phyloP scores from a whole-genome alignment of 2,113 vertebrate genomes.

The Pelusios castaneus region DNA sequence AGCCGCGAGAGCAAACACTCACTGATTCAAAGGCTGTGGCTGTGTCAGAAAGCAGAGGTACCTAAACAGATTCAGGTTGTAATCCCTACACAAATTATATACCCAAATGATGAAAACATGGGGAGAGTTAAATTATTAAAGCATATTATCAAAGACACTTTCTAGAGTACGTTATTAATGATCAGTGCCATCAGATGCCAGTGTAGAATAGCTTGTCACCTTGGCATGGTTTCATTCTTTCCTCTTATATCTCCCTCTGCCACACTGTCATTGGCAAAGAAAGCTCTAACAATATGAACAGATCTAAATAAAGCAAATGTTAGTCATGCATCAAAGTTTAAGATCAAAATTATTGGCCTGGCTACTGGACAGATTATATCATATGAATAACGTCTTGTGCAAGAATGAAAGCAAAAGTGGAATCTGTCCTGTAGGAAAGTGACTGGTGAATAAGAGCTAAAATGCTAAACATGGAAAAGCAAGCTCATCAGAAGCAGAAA shows the following conservation, averaged over 20 bases:
- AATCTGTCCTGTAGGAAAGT: not conserved
- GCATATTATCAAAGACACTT: constrained; percentile 56
- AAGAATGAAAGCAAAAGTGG: not conserved
- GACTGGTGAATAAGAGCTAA: rapidly evolving
- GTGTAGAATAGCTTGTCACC: not conserved
- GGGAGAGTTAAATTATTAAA: constrained; percentile 58
- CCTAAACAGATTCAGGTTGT: constrained; percentile 74
- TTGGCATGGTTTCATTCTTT: constrained; percentile 34
- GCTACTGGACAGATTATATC: constrained; percentile 15
- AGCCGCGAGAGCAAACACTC: constrained; percentile 58
- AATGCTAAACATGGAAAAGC: not conserved
- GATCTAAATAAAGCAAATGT: constrained; percentile 38
- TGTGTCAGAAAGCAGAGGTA: constrained; percentile 71
- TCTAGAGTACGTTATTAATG: constrained; percentile 11
- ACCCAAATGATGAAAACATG: constrained; percentile 24
- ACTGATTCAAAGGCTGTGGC: constrained; percentile 66
- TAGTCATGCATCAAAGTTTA: constrained; percentile 42
- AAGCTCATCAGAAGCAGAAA: not conserved
- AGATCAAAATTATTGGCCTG: constrained; percentile 34
- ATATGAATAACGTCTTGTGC: not conserved
- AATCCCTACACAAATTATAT: constrained; percentile 68
- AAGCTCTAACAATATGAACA: constrained; percentile 65
- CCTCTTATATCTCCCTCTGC: constrained; percentile 29
- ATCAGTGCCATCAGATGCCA: constrained; percentile 48
- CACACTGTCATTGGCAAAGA: constrained; percentile 59